Base-by-base conservation (phyloP, 1,140 invertebrate species). In the Drosophila ficusphila region DNA sequence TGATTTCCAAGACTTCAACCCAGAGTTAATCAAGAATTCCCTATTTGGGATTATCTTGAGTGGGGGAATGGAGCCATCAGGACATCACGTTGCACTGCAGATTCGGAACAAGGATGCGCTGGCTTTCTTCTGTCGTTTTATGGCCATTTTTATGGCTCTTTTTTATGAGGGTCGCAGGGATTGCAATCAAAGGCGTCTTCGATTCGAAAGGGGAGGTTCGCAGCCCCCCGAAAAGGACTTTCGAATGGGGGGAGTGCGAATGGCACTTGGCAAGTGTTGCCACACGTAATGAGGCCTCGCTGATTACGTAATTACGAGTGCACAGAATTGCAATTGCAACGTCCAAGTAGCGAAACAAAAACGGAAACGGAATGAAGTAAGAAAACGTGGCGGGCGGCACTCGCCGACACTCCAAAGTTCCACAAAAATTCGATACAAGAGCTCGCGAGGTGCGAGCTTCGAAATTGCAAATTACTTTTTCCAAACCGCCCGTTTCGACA, bases 361-460 rank as follows among this genome's bases (percentile, higher is more conserved):
- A 62, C 33, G 33, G 47, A 72, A 70, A 47, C 54, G 14, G 46
- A 38, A 76, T 79, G 81, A 86, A 86, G 81, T 86, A 77, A 86
- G 81, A 86, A 86, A 86, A 86, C 81, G 81, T 86, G 81, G 81
- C 81, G 64, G 69, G 57, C 76, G 81, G 61, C 81, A 85, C 76
- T 81, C 82, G 81, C 76, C 81, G 82, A 81, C 81, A 85, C 81
- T 85, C 79, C 67, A 85, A 71, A 70, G 42, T 54, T 33, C 8
- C 44, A 19, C 14, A 18, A 34, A 53, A 69, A n/a, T 38, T 36
- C 31, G 41, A 53, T 53, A 31, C 46, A 58, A 48, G 34, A 29
- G 62, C 41, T 2, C 9, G 0, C 42, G 58, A 65, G 60, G 47
- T 52, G 60, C 29, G 60, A 52, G 27, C 44, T 39, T 11, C 34